Base-by-base conservation (phyloP, 2,797 vertebrate species). In the Macrochelys suwanniensis region DNA sequence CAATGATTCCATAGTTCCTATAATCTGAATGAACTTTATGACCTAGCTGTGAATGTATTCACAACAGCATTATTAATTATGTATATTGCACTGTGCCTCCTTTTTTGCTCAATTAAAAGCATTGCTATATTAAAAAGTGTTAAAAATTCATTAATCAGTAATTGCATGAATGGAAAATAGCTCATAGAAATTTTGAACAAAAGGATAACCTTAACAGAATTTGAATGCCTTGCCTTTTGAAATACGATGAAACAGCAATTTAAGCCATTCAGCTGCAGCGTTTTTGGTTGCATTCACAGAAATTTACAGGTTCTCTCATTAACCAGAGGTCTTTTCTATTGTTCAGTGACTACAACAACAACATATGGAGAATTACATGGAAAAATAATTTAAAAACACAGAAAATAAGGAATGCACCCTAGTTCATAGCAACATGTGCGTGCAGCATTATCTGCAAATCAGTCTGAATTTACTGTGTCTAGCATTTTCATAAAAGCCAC, bases 111-210 rank as follows among this genome's bases (percentile, higher is more conserved):
- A 95, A 95, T 88, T 89, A 76, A 81, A 94, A 93, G 9, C 17
- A 83, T 5, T 81, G 19, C 56, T 88, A 92, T 15, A 93, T 90
- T 92, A 83, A 94, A 92, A 93, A 88, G 28, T 57, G 37, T 92
- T 94, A 85, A 45, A 50, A 92, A 95, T 26, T 82, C 93, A 90
- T 95, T 93, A 94, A 93, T 87, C 19, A 26, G 25, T 89, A 90
- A 93, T 53, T 81, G 9, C 4, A 50, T 26, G 25, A 84, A 59
- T 82, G 42, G 87, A 95, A 96, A 96, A 92, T 82, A 95, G 53
- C 37, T 56, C 88, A 91, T 28, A 92, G 61, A 87, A 84, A 93
- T 65, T 47, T 21, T 80, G 84, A 89, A 92, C 15, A 50, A 92
- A 95, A 83, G 7, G 28, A 37, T 74, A 92, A 91, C 45, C 11